These are phyloP conservation scores for Toxotes jaculatrix DNA, from an alignment of 2,113 vertebrate genomes.

Conservation along the genomic window DNA sequence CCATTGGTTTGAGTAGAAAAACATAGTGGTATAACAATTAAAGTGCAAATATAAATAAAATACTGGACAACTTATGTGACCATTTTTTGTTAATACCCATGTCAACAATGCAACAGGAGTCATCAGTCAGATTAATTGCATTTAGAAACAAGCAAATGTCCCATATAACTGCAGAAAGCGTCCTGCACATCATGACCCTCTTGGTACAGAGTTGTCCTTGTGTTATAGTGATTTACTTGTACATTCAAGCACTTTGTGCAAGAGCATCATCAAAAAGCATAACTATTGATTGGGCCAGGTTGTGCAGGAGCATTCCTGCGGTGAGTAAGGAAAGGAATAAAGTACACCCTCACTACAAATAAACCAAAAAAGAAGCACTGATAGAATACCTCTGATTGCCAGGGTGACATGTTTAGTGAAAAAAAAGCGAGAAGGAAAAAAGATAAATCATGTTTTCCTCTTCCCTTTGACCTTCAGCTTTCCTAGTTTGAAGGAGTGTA, in stretches of 20 bases:
- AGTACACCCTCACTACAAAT: neutral
- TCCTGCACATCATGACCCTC: neutral
- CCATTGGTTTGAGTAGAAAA: too few species aligned
- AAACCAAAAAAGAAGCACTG: slow-evolving; percentile 1
- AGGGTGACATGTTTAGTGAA: slow-evolving; percentile 12
- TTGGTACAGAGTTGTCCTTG: neutral
- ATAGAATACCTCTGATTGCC: slow-evolving; percentile 6
- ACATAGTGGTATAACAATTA: neutral
- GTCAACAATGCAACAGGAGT: too few species aligned
- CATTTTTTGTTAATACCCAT: too few species aligned
- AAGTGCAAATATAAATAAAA: neutral
- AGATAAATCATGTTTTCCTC: slow-evolving; percentile 16
- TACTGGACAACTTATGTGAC: neutral
- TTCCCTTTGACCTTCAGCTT: slow-evolving; percentile 25
- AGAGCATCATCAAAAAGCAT: slow-evolving; percentile 24
- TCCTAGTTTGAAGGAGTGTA: neutral
- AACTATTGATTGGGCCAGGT: slow-evolving; percentile 31
- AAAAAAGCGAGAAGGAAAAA: neutral
- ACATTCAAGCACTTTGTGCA: neutral
- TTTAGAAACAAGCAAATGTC: too few species aligned
- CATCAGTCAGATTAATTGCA: too few species aligned
- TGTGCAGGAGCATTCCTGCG: slow-evolving; percentile 12
- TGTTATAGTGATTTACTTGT: neutral
- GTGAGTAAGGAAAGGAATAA: slow-evolving; percentile 19
- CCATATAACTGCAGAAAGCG: neutral